Evolutionary conservation across 2,113 vertebrate genomes (phyloP).

Genomic region (Nycticebus coucang): DNA sequence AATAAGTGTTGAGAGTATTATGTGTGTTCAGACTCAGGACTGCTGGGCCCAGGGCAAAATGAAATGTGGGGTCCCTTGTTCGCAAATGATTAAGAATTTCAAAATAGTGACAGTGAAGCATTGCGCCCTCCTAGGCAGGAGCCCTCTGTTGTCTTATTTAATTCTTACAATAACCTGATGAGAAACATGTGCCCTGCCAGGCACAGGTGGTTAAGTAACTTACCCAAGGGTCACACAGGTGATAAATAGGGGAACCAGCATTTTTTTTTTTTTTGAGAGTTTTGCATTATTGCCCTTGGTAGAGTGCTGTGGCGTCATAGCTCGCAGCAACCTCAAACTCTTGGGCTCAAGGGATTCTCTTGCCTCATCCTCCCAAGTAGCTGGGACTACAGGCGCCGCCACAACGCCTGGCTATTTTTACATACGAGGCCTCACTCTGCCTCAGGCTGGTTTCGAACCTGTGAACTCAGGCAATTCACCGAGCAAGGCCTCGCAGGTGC

Average conservation of each 20-base stretch:
- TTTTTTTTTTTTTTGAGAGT: too few species aligned
- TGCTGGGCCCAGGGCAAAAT: not conserved
- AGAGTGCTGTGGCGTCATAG: too few species aligned
- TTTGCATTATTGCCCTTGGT: too few species aligned
- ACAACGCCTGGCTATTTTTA: too few species aligned
- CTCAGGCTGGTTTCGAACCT: too few species aligned
- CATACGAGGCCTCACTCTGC: too few species aligned
- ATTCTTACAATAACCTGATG: not conserved
- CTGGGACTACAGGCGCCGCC: too few species aligned
- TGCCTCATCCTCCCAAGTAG: too few species aligned
- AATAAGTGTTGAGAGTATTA: not conserved
- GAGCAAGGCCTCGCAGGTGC: too few species aligned
- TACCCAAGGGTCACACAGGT: not conserved
- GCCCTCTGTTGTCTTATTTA: not conserved
- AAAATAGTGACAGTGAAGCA: fast-evolving
- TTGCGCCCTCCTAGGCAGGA: not conserved
- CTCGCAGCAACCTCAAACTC: too few species aligned
- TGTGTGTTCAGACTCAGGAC: not conserved
- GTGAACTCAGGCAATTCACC: too few species aligned
- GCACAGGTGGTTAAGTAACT: not conserved
- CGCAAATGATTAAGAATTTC: not conserved
- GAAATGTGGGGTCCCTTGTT: not conserved
- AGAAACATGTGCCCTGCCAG: not conserved
- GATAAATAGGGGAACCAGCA: not conserved
- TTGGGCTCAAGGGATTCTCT: too few species aligned